phyloP scores from a whole-genome alignment of 2,113 vertebrate genomes.

The Tichodroma muraria region DNA sequence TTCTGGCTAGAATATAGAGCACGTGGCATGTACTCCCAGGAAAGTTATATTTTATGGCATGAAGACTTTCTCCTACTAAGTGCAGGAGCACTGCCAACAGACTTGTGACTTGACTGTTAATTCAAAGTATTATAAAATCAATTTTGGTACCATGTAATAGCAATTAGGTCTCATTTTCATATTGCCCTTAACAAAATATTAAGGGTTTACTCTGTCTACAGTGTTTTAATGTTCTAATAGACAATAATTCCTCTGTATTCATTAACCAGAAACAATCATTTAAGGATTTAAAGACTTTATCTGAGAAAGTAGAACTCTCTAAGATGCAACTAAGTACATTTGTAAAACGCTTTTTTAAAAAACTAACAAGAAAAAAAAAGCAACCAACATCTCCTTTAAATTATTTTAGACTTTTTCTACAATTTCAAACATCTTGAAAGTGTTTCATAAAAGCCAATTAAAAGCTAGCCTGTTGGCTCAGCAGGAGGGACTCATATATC shows the following conservation, averaged over 20 bases:
- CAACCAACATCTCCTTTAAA: not conserved
- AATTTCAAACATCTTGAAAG: conserved; percentile 20
- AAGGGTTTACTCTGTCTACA: not conserved
- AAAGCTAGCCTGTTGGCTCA: conserved; percentile 47
- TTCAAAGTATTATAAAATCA: not conserved
- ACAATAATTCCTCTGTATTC: not conserved
- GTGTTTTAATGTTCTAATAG: not conserved
- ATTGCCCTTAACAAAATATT: not conserved
- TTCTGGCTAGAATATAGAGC: not conserved
- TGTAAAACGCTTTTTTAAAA: not conserved
- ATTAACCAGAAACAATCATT: not conserved
- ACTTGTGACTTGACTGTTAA: not conserved
- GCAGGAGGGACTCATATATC: not conserved
- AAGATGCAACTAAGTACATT: not conserved
- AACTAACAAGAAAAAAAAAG: not conserved
- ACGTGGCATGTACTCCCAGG: not conserved
- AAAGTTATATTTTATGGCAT: not conserved
- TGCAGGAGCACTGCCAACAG: not conserved
- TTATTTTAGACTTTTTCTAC: not conserved
- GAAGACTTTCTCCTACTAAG: not conserved
- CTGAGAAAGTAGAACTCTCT: not conserved
- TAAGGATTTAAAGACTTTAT: not conserved
- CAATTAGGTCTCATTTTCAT: not conserved
- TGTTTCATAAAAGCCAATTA: conserved; percentile 63
- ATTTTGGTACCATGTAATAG: not conserved